Evolutionary conservation across 1,140 invertebrate species (phyloP).

Genomic region (Heliconius melpomene): DNA sequence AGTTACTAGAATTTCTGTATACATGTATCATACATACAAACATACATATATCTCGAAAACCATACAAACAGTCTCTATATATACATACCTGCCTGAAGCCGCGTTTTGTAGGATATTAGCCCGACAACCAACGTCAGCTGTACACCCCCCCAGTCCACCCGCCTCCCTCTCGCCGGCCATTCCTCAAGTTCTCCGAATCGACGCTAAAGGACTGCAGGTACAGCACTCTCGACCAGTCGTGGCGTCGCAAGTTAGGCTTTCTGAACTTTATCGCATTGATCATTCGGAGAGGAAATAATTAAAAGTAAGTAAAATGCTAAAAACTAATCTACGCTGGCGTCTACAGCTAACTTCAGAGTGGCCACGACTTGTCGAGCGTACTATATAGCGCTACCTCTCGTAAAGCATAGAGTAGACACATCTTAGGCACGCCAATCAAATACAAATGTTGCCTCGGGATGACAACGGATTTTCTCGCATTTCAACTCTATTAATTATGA

Average conservation of each 20-base stretch:
- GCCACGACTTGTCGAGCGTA: no score
- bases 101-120: slow-evolving; percentile 38
- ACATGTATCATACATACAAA: neutral
- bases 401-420: neutral
- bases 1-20: no score
- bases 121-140: slow-evolving; percentile 43
- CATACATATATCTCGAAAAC: neutral
- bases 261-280: no score
- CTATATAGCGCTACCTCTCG: neutral
- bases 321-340: no score
- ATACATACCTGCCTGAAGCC: slow-evolving; percentile 17
- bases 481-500: neutral
- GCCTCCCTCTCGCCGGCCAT: slow-evolving; percentile 35
- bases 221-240: no score
- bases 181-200: slow-evolving; percentile 48
- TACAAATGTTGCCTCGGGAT: neutral
- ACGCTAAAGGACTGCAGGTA: slow-evolving; percentile 43
- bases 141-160: slow-evolving; percentile 29
- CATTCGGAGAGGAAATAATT: no score
- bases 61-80: neutral
- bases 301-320: no score
- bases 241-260: no score
- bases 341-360: no score
- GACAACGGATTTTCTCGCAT: neutral
- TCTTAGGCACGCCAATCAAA: slow-evolving; percentile 29